Conservation (phyloP, 2,888 invertebrate genomes). For the Catocala nupta region DNA sequence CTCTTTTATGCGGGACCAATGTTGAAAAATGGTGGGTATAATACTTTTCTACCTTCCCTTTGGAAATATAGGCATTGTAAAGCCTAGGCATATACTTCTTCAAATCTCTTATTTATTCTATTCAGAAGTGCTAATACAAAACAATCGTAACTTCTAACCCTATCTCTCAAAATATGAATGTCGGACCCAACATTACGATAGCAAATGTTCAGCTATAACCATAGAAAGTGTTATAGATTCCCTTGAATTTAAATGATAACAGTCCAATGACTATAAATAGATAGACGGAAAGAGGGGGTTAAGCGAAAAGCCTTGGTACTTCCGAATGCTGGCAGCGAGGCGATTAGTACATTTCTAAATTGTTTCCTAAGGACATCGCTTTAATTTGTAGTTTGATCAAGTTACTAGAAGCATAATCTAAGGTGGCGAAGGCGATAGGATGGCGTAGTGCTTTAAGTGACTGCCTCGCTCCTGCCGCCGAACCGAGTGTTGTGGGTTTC, state of each 20-base stretch:
- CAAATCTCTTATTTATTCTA: too few species aligned
- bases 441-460: too few species aligned
- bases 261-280: slow-evolving; percentile 21
- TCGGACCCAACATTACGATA: slow-evolving; percentile 4
- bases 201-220: slow-evolving; percentile 25
- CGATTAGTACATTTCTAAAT: not conserved
- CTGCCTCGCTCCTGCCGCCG: too few species aligned
- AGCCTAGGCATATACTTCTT: too few species aligned
- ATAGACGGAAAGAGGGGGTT: slow-evolving; percentile 21
- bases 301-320: not conserved
- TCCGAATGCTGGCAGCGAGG: not conserved
- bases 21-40: too few species aligned
- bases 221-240: slow-evolving; percentile 25
- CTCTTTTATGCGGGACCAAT: too few species aligned
- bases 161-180: slow-evolving; percentile 13
- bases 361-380: too few species aligned
- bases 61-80: too few species aligned
- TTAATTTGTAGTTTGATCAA: not conserved
- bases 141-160: not conserved
- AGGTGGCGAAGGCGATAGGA: too few species aligned
- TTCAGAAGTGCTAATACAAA: not conserved
- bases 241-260: slow-evolving; percentile 45
- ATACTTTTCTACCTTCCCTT: too few species aligned
- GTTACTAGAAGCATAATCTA: too few species aligned
- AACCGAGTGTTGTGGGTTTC: too few species aligned